Evolutionary conservation across 2,888 invertebrate genomes (phyloP).

Genomic region (Archips xylosteana): DNA sequence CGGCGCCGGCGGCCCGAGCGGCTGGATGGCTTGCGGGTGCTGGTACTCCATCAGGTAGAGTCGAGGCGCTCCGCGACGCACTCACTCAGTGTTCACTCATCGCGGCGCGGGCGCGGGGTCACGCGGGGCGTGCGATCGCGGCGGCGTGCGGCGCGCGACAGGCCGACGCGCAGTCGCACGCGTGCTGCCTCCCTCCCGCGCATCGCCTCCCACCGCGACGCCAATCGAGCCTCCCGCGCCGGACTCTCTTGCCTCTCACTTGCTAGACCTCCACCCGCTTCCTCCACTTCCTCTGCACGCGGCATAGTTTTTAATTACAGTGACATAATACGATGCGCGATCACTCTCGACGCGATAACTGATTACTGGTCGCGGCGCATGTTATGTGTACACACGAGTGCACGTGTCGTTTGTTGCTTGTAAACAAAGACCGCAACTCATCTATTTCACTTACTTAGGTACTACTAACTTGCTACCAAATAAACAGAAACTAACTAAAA

Average conservation of each 20-base stretch:
- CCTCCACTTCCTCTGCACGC: constrained; percentile 46
- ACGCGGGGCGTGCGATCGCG: constrained; percentile 54
- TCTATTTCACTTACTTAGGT: constrained; percentile 30
- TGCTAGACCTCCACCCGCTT: constrained; percentile 40
- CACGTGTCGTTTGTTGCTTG: constrained; percentile 68
- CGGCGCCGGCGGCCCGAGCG: constrained; percentile 87
- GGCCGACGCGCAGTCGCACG: constrained; percentile 53
- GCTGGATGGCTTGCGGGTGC: constrained; percentile 79
- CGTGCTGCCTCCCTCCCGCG: constrained; percentile 42
- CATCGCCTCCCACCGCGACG: constrained; percentile 42
- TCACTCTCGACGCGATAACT: constrained; percentile 71
- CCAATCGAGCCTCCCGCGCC: constrained; percentile 47
- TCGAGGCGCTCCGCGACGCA: constrained; percentile 63
- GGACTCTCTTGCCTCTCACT: constrained; percentile 38
- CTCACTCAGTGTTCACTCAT: constrained; percentile 75
- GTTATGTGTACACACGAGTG: constrained; percentile 60
- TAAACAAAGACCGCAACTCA: constrained; percentile 65
- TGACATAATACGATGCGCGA: constrained; percentile 71
- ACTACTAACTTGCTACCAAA: background rate
- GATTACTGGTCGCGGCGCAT: constrained; percentile 60
- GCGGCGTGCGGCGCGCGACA: constrained; percentile 54
- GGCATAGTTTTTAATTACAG: constrained; percentile 66
- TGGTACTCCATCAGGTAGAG: constrained; percentile 77
- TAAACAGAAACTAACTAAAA: background rate
- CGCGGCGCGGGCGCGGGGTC: constrained; percentile 66